Conservation (phyloP, 2,797 vertebrate genomes). For the Limosa lapponica region DNA sequence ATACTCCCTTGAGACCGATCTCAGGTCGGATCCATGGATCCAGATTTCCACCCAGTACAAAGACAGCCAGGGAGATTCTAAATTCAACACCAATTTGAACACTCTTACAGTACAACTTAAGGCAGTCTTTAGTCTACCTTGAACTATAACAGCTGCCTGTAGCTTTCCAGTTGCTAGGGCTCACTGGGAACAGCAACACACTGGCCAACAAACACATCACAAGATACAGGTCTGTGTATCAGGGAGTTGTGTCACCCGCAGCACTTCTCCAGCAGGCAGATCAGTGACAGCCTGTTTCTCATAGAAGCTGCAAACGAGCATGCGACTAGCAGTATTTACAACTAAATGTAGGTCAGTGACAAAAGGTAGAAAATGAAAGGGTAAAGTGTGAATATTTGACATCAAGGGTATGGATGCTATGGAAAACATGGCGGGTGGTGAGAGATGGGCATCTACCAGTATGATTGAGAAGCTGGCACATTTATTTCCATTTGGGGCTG, state of each 20-base stretch:
- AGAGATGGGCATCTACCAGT: background rate
- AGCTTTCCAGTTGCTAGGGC: background rate
- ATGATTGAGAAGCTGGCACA: background rate
- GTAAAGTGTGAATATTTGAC: background rate
- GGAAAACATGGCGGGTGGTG: background rate
- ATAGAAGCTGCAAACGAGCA: background rate
- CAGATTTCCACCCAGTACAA: background rate
- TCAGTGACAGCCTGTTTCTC: background rate
- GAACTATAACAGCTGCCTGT: background rate
- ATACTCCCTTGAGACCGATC: background rate
- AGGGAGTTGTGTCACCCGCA: background rate
- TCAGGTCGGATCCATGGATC: background rate
- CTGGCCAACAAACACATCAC: background rate
- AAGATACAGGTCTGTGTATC: rapidly evolving
- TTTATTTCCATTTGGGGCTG: background rate
- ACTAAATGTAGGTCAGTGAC: background rate
- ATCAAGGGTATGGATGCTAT: background rate
- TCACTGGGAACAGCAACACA: background rate
- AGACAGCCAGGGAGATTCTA: background rate
- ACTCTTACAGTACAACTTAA: background rate
- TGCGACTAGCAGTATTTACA: background rate
- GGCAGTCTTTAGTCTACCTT: background rate
- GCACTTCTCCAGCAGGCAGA: background rate
- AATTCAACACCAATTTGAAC: background rate
- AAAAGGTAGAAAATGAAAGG: background rate